Conservation (phyloP, 2,113 vertebrate genomes). For the Mustela lutreola region DNA sequence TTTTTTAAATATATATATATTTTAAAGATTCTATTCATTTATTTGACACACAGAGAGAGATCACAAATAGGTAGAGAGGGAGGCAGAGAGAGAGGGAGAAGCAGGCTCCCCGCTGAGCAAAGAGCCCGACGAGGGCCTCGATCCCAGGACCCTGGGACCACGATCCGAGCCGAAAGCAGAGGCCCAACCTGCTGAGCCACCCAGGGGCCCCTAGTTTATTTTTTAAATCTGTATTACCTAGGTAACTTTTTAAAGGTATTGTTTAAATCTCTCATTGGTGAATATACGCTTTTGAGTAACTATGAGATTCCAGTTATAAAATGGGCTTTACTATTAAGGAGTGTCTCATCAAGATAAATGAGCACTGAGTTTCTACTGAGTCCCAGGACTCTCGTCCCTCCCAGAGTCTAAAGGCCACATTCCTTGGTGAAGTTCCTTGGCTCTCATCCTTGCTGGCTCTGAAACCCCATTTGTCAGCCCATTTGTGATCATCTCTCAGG, state of each 20-base stretch:
- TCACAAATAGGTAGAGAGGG: no score
- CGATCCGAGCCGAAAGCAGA: no score
- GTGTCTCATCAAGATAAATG: background rate
- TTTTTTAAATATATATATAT: no score
- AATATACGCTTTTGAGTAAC: constrained; percentile 44
- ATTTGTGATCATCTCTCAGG: background rate
- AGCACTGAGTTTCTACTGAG: background rate
- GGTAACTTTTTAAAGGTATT: background rate
- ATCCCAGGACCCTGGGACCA: no score
- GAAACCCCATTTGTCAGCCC: constrained; percentile 16
- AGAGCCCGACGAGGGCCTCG: no score
- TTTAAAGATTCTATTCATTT: no score
- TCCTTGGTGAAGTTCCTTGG: constrained; percentile 8
- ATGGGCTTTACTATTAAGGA: constrained; percentile 18
- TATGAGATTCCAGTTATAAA: constrained; percentile 30
- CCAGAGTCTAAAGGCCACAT: background rate
- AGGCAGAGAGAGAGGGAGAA: no score
- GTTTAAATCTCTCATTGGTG: background rate
- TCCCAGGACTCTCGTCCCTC: background rate
- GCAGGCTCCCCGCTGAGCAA: no score
- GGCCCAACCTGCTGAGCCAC: no score
- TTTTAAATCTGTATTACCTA: background rate
- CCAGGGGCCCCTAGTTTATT: background rate
- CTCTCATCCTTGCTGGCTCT: background rate
- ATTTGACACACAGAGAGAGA: no score